Percentiles rank a stretch among this genome's conserved stretches.
These are phyloP conservation scores for Neria commutata DNA, from an alignment of 2,888 invertebrate genomes.

Conservation along the genomic window DNA sequence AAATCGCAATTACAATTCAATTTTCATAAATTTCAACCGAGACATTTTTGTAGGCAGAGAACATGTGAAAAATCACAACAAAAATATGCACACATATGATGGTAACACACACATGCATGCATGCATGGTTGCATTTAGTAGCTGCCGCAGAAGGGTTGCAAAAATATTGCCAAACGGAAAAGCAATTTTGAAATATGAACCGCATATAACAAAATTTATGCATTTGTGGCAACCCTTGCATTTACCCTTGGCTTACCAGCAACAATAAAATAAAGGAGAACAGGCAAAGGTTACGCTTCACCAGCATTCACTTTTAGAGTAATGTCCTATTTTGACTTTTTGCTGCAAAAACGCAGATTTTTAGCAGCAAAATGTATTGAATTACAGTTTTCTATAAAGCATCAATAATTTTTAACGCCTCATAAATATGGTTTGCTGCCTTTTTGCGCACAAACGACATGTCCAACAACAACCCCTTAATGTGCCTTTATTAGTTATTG, in stretches of 20 bases:
- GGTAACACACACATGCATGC: conserved; percentile 5
- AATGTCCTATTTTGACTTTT: conserved; percentile 31
- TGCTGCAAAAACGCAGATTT: conserved; percentile 45
- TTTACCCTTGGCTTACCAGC: background rate
- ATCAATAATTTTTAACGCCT: background rate
- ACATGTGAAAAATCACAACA: conserved; percentile 23
- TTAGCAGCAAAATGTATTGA: conserved; percentile 53
- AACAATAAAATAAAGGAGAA: background rate
- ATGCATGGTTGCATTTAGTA: conserved; percentile 2
- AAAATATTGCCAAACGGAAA: conserved; percentile 24
- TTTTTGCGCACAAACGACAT: background rate
- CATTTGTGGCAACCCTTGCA: background rate
- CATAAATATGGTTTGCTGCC: background rate
- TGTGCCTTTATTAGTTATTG: background rate
- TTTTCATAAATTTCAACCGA: conserved; percentile 55
- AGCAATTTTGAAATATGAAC: conserved; percentile 46
- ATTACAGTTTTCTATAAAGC: background rate
- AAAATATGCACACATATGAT: conserved; percentile 19
- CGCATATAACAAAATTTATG: conserved; percentile 40
- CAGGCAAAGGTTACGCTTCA: background rate
- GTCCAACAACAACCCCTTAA: background rate
- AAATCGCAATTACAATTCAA: conserved; percentile 58
- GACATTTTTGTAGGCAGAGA: too few species aligned
- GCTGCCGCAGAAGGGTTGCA: conserved; percentile 9
- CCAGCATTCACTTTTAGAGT: too few species aligned